Percentiles rank a stretch among this genome's conserved stretches.
Conservation (phyloP, 2,113 vertebrate genomes). For the Origma solitaria region DNA sequence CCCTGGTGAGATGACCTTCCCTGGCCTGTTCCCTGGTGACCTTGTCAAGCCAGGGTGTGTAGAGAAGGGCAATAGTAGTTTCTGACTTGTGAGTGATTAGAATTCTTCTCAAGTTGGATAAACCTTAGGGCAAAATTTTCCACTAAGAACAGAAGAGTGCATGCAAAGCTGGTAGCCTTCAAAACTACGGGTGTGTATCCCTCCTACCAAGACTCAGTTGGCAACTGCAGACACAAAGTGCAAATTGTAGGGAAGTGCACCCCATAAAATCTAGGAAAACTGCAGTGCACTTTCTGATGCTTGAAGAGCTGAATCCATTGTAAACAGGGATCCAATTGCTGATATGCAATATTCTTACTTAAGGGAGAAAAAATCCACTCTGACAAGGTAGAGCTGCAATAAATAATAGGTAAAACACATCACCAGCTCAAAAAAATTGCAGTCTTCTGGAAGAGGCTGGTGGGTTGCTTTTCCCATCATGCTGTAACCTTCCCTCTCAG, state of each 20-base stretch:
- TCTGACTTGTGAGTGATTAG: background rate
- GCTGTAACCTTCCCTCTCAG: background rate
- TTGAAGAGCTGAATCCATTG: background rate
- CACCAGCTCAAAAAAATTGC: background rate
- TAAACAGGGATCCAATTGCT: background rate
- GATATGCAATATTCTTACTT: background rate
- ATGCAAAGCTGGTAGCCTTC: background rate
- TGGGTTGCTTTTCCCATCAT: background rate
- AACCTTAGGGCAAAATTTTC: background rate
- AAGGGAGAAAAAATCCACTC: background rate
- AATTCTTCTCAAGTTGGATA: background rate
- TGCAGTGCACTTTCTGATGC: background rate
- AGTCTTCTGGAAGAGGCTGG: background rate
- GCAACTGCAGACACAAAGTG: background rate
- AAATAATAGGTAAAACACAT: background rate
- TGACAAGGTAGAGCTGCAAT: background rate
- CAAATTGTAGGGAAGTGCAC: background rate
- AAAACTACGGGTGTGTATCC: background rate
- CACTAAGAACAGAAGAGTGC: background rate
- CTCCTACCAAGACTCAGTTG: background rate
- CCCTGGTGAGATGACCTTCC: background rate
- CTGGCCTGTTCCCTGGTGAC: background rate
- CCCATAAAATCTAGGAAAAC: background rate
- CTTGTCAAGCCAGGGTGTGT: background rate
- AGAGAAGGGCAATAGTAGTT: background rate